A percentile compares a stretch with the other conserved stretches of the same genome.
These are phyloP conservation scores for Benthosema pterotum DNA, from an alignment of 2,797 vertebrate genomes.

Conservation along the genomic window DNA sequence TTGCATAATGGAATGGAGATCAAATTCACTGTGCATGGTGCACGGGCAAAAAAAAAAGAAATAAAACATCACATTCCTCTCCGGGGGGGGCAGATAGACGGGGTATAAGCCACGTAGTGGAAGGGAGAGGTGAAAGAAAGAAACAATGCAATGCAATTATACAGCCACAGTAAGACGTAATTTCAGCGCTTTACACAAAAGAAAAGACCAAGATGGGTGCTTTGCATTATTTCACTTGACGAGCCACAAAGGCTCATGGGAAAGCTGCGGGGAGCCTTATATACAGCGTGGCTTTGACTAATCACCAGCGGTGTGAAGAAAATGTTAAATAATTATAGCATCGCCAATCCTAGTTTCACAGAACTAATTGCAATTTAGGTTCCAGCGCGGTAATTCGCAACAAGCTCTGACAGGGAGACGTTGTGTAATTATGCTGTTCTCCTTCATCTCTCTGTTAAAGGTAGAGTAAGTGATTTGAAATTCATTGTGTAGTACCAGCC, in stretches of 20 bases:
- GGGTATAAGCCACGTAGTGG: slow-evolving; percentile 61
- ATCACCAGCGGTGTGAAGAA: too few species aligned
- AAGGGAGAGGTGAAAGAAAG: slow-evolving; percentile 67
- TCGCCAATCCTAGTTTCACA: too few species aligned
- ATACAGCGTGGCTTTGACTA: too few species aligned
- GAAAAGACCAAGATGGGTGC: slow-evolving; percentile 75
- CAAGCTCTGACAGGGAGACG: too few species aligned
- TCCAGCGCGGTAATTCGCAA: too few species aligned
- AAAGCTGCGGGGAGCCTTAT: slow-evolving; percentile 53
- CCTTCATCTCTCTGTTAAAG: too few species aligned
- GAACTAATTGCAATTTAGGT: too few species aligned
- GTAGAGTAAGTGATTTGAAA: too few species aligned
- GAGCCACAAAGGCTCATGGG: slow-evolving; percentile 74
- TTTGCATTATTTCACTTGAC: slow-evolving; percentile 75
- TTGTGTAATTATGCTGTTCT: too few species aligned
- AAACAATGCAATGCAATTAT: slow-evolving; percentile 84
- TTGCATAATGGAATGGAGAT: slow-evolving; percentile 80
- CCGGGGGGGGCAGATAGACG: slow-evolving; percentile 43
- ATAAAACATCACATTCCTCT: slow-evolving; percentile 61
- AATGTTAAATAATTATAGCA: too few species aligned
- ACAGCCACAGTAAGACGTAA: slow-evolving; percentile 77
- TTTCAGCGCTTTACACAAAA: slow-evolving; percentile 65
- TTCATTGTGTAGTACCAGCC: too few species aligned
- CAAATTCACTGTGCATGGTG: slow-evolving; percentile 60
- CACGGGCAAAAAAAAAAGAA: slow-evolving; percentile 65